Evolutionary conservation across 1,140 invertebrate species (phyloP).

Genomic region (Zaprionus ornatus): DNA sequence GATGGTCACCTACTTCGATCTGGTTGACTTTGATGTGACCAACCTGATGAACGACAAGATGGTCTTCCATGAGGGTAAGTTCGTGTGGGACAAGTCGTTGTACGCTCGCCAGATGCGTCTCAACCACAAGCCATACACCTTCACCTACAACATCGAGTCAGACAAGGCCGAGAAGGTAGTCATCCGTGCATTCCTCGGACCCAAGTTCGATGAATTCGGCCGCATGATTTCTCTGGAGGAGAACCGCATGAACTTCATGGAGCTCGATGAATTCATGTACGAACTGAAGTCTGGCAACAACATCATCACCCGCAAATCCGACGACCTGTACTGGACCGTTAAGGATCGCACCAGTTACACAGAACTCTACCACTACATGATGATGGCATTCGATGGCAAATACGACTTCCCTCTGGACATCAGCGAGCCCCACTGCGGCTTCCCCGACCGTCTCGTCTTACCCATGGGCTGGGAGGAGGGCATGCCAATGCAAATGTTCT

Average conservation of each 20-base stretch:
- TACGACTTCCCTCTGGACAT: slow-evolving; percentile 72
- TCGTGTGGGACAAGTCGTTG: slow-evolving; percentile 80
- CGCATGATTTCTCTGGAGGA: slow-evolving; percentile 84
- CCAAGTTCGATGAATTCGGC: slow-evolving; percentile 84
- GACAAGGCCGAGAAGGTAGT: slow-evolving; percentile 80
- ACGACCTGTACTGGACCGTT: slow-evolving; percentile 80
- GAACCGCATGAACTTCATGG: slow-evolving; percentile 85
- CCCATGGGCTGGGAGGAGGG: slow-evolving; percentile 86
- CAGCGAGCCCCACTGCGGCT: slow-evolving; percentile 73
- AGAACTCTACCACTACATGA: slow-evolving; percentile 83
- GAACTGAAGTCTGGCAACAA: slow-evolving; percentile 84
- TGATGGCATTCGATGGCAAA: slow-evolving; percentile 82
- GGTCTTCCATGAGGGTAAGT: slow-evolving; percentile 80
- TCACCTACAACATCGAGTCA: slow-evolving; percentile 84
- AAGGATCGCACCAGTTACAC: slow-evolving; percentile 83
- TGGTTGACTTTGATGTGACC: slow-evolving; percentile 78
- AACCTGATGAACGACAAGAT: slow-evolving; percentile 80
- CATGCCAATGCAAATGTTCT: slow-evolving; percentile 85
- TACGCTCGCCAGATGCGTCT: slow-evolving; percentile 86
- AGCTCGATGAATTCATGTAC: slow-evolving; percentile 85
- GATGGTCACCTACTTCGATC: slow-evolving; percentile 79
- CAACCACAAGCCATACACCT: slow-evolving; percentile 85
- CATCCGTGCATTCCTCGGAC: slow-evolving; percentile 74
- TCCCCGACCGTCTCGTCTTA: slow-evolving; percentile 84
- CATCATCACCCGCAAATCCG: slow-evolving; percentile 84